phyloP scores from a whole-genome alignment of 2,797 vertebrate species.

The Periparus ater region DNA sequence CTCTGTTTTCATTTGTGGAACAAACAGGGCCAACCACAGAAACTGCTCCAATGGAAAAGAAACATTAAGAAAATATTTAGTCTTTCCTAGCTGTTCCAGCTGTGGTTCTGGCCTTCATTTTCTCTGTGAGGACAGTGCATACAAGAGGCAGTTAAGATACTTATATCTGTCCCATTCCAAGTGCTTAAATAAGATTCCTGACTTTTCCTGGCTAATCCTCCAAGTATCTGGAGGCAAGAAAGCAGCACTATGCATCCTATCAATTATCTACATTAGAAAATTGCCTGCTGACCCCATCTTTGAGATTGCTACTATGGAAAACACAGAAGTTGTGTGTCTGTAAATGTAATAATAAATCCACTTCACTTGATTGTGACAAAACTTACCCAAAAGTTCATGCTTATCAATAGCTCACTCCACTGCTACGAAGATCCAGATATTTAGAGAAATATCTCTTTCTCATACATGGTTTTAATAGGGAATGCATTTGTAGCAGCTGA shows the following conservation, averaged over 20 bases:
- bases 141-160: neutral
- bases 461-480: neutral
- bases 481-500: neutral
- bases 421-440: neutral
- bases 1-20: neutral
- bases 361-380: neutral
- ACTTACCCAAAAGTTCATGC: neutral
- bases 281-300: neutral
- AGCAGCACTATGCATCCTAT: neutral
- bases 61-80: neutral
- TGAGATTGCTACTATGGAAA: neutral
- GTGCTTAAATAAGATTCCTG: neutral
- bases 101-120: conserved; percentile 9
- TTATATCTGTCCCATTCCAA: conserved; percentile 1
- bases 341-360: neutral
- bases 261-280: neutral
- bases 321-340: neutral
- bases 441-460: neutral
- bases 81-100: neutral
- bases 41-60: neutral
- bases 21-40: neutral
- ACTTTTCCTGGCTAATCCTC: neutral
- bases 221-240: neutral
- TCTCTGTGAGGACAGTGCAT: neutral
- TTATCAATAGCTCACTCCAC: neutral